Conservation (phyloP, 1,140 invertebrate species). For the Rhynchophorus ferrugineus region DNA sequence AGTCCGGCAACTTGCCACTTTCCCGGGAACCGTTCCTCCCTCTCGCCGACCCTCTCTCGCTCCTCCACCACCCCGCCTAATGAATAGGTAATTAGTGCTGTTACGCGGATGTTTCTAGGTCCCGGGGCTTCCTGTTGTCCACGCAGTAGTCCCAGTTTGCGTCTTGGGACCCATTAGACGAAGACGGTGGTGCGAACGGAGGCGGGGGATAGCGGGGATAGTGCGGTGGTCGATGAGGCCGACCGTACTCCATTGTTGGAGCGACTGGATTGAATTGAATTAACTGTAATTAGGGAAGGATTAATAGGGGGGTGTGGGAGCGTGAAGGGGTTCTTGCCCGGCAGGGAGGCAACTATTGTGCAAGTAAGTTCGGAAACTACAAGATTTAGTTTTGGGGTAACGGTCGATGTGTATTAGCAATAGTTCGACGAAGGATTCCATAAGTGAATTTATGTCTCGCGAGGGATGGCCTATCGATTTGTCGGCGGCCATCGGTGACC, state of each 20-base stretch:
- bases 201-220: too few relatives aligned
- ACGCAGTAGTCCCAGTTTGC: too few relatives aligned
- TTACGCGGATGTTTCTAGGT: slow-evolving; percentile 9
- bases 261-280: slow-evolving; percentile 24
- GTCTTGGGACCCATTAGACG: slow-evolving; percentile 24
- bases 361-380: slow-evolving; percentile 15
- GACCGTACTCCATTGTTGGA: too few relatives aligned
- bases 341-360: slow-evolving; percentile 19
- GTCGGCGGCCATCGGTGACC: too few relatives aligned
- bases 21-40: too few relatives aligned
- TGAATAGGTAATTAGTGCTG: slow-evolving; percentile 23
- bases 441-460: neutral
- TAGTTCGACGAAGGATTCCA: neutral
- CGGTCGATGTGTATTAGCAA: slow-evolving; percentile 16
- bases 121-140: slow-evolving; percentile 22
- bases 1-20: slow-evolving; percentile 6
- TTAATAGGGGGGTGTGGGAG: too few relatives aligned
- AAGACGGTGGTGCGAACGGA: too few relatives aligned
- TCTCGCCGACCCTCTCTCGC: too few relatives aligned
- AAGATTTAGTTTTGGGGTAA: slow-evolving; percentile 22
- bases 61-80: slow-evolving; percentile 21
- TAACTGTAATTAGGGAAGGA: slow-evolving; percentile 22
- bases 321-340: too few relatives aligned
- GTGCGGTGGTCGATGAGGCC: too few relatives aligned
- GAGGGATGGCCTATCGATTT: too few relatives aligned